phyloP scores from a whole-genome alignment of 1,140 invertebrate species.

The Lepidurus apus region DNA sequence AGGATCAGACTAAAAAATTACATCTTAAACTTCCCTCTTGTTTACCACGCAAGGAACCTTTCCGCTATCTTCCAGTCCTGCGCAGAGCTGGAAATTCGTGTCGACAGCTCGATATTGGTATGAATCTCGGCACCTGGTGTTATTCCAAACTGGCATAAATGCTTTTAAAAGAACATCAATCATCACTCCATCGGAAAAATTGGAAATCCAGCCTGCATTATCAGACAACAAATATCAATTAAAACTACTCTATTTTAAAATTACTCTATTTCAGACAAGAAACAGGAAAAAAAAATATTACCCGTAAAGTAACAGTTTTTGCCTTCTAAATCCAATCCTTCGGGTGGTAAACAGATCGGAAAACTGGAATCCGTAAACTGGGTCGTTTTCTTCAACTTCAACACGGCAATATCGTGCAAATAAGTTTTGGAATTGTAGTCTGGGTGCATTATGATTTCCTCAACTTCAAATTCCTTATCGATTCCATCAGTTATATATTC shows the following conservation, averaged over 20 bases:
- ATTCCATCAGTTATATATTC: constrained; percentile 40
- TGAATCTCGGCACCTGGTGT: constrained; percentile 47
- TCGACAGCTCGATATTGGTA: not conserved
- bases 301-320: constrained; percentile 35
- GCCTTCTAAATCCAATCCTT: constrained; percentile 33
- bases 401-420: constrained; percentile 43
- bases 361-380: constrained; percentile 38
- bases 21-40: not conserved
- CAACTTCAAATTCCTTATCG: constrained; percentile 36
- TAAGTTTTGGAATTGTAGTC: constrained; percentile 40
- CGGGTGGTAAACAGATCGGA: constrained; percentile 46
- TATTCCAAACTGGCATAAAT: constrained; percentile 52
- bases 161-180: constrained; percentile 56
- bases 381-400: constrained; percentile 38
- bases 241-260: no score
- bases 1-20: constrained; percentile 13
- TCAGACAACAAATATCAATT: not conserved
- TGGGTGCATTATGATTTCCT: constrained; percentile 37
- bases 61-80: constrained; percentile 43
- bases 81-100: constrained; percentile 42
- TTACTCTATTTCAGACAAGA: not conserved
- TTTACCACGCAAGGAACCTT: constrained; percentile 44
- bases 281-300: not conserved
- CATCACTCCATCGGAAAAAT: constrained; percentile 49
- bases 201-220: constrained; percentile 58